Conservation (phyloP, 2,797 vertebrate species). For the Ctenosaura bakeri region DNA sequence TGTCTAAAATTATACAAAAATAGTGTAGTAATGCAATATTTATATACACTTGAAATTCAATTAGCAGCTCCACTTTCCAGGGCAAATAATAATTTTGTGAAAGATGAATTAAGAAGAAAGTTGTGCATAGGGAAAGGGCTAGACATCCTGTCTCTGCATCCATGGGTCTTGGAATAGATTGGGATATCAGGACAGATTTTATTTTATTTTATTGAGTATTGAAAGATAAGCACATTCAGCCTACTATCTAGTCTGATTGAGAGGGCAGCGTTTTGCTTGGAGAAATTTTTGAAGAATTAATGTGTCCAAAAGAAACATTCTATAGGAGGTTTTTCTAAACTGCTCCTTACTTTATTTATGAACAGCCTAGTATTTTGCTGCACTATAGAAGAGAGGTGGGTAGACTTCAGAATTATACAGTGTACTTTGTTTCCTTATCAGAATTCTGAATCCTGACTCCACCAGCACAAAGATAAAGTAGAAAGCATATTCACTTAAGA, state of each 20-base stretch:
- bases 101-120: not conserved
- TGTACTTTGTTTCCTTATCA: too few species aligned
- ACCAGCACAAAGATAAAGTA: too few species aligned
- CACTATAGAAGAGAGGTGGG: not conserved
- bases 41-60: slow-evolving; percentile 24
- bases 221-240: too few species aligned
- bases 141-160: not conserved
- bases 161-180: not conserved
- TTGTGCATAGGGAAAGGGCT: not conserved
- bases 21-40: rapidly evolving
- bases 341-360: not conserved
- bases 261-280: not conserved
- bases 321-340: not conserved
- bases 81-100: too few species aligned
- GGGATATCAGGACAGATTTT: too few species aligned
- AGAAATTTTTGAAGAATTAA: not conserved
- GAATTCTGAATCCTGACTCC: too few species aligned
- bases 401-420: too few species aligned
- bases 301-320: not conserved
- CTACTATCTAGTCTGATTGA: not conserved
- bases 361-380: not conserved
- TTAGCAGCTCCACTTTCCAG: not conserved
- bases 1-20: rapidly evolving
- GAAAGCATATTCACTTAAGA: not conserved
- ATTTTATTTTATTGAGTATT: too few species aligned